Base-by-base conservation (phyloP, 2,113 vertebrate genomes). In the Thryonomys swinderianus region DNA sequence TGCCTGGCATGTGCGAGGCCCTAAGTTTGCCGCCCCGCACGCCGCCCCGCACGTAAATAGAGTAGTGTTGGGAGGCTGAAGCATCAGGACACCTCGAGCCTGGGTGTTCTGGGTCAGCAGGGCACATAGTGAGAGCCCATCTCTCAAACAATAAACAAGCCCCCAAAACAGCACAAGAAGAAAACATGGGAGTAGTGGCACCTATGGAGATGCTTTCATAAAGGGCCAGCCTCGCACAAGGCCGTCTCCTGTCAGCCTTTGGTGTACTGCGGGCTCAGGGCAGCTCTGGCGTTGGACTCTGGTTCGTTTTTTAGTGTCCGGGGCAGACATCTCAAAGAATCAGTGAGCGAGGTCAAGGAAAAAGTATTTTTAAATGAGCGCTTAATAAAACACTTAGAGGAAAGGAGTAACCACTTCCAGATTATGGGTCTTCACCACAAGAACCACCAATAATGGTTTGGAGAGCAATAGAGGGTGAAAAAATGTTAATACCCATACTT, bases 381-480 rank as follows among this genome's bases (percentile, higher is more conserved):
- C 90, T 83, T 96, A 93, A 87, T 95, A 94, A 90, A 93, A 96
- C 53, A 40, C 40, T 88, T 37, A 61, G 61, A 87, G 83, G 40
- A 81, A 93, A 90, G 61, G 25, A 84, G 66, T 73, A 88, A 11
- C 87, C 59, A 40, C 91, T 48, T 85, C 37, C 55, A 96, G 78
- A 97, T 96, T 96, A 69, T 95, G 83, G 62, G 82, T 62, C 89
- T 93, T 93, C 14, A 95, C 93, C 96, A 87, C 74, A 89, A 32
- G 66, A 95, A 90, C 92, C 90, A 69, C 82, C 88, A 95, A 13
- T 94, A 76, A 73, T 57, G 89, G 66, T 80, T 82, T 82, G 79
- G 92, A 85, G 88, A 88, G 88, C 53, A 81, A 3, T 9, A 20
- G 85, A 96, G 88, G n/a, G 88, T 93, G 69, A 91, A 96, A 95